A percentile compares a stretch with the other conserved stretches of the same genome.
phyloP scores from a whole-genome alignment of 2,797 vertebrate species.

The Cercopithecus mitis region DNA sequence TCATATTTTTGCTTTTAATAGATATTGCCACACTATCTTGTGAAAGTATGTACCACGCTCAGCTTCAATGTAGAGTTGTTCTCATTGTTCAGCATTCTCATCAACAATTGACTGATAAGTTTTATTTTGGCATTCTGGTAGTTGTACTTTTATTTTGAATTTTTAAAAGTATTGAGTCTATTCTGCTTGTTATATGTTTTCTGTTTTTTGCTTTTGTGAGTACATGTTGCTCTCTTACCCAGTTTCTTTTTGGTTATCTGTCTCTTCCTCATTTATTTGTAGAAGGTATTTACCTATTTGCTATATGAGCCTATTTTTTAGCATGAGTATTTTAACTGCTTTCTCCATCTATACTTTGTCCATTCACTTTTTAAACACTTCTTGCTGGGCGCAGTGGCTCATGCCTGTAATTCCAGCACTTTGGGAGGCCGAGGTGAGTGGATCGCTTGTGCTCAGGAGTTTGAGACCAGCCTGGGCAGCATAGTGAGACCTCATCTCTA shows the following conservation, averaged over 20 bases:
- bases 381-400: background rate
- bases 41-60: background rate
- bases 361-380: background rate
- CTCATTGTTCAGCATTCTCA: background rate
- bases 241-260: background rate
- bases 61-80: background rate
- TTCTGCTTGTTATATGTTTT: background rate
- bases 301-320: background rate
- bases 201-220: background rate
- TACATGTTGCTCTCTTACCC: background rate
- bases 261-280: background rate
- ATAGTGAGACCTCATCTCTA: no score
- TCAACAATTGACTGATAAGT: background rate
- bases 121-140: constrained; percentile 16
- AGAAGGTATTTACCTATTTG: background rate
- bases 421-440: no score
- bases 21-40: background rate
- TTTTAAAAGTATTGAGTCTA: background rate
- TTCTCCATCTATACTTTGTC: background rate
- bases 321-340: background rate
- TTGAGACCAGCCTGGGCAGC: no score
- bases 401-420: no score
- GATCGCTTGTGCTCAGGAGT: no score
- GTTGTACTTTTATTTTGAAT: background rate
- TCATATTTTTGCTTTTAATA: background rate